Conservation (phyloP, 2,888 invertebrate genomes). For the Dioctria rufipes region DNA sequence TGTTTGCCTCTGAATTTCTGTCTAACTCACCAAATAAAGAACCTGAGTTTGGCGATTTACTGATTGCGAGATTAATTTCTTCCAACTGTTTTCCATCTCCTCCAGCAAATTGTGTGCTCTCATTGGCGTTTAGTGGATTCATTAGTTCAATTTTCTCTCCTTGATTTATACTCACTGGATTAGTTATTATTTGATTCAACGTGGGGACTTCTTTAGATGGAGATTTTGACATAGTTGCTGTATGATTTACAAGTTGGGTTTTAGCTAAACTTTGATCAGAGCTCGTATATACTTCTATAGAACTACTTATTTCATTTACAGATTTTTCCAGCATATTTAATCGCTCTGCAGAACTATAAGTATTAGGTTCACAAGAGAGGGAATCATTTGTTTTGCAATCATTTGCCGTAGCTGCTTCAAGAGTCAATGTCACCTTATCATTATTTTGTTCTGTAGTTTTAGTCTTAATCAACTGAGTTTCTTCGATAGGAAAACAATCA, state of each 20-base stretch:
- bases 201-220: neutral
- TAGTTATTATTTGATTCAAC: neutral
- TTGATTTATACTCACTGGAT: neutral
- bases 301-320: neutral
- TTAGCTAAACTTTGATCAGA: no score
- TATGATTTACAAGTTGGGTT: no score
- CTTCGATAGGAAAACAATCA: neutral
- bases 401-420: neutral
- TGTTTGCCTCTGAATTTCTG: neutral
- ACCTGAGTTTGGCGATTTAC: no score
- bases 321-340: neutral
- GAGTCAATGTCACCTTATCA: neutral
- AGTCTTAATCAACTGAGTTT: neutral
- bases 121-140: no score
- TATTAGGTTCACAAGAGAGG: neutral
- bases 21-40: neutral
- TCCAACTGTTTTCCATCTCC: no score
- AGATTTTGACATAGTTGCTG: neutral
- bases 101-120: no score
- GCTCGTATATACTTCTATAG: neutral
- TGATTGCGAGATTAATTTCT: no score
- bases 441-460: neutral
- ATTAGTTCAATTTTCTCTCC: no score
- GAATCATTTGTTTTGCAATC: neutral
- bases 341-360: neutral